phyloP scores from a whole-genome alignment of 2,113 vertebrate genomes.

The Anguilla rostrata region DNA sequence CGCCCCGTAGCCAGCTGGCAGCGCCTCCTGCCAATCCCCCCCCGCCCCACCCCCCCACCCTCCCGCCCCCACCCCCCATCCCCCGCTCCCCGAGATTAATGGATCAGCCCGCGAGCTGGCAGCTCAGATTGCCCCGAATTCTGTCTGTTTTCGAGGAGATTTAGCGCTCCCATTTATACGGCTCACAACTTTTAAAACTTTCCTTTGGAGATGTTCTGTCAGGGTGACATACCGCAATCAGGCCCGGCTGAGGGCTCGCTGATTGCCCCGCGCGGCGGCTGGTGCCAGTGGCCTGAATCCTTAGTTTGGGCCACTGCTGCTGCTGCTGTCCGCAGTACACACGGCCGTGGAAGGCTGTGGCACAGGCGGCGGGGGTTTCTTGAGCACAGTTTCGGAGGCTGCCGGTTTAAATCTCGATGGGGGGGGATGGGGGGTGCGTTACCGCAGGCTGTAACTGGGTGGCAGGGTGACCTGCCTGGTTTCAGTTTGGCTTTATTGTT shows the following conservation, averaged over 20 bases:
- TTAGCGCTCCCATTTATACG: slow-evolving; percentile 47
- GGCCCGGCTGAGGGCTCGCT: neutral
- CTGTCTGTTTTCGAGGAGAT: slow-evolving; percentile 60
- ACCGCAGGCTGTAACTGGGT: neutral
- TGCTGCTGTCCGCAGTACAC: neutral
- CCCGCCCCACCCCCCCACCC: neutral
- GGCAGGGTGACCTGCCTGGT: neutral
- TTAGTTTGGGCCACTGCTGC: neutral
- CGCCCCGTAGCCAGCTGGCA: slow-evolving; percentile 61
- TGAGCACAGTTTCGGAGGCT: neutral
- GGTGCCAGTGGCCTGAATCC: neutral
- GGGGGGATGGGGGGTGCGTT: neutral
- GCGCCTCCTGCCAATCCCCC: slow-evolving; percentile 40
- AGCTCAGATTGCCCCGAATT: slow-evolving; percentile 57
- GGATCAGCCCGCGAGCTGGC: slow-evolving; percentile 59
- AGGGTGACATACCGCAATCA: neutral
- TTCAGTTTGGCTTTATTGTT: neutral
- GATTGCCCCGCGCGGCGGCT: neutral
- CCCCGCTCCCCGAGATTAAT: slow-evolving; percentile 52
- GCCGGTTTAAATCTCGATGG: neutral
- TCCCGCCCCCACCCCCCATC: neutral
- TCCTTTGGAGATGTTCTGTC: slow-evolving; percentile 2
- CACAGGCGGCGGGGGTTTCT: neutral
- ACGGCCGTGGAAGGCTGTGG: neutral
- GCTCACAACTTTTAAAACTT: slow-evolving; percentile 49